Conservation (phyloP, 2,888 invertebrate species). For the Desoria tigrina region DNA sequence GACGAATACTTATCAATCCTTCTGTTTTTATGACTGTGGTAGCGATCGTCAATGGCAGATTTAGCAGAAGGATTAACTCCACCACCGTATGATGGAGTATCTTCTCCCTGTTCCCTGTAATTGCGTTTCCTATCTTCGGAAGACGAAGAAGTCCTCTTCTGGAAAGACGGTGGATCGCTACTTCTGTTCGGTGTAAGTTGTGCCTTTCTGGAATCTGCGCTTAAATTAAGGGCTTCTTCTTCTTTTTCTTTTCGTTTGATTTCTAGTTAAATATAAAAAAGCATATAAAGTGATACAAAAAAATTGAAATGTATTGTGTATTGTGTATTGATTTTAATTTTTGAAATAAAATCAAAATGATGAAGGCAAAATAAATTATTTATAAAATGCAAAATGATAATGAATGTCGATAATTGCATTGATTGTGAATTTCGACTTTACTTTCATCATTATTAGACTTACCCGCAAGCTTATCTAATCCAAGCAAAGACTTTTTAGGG, state of each 20-base stretch:
- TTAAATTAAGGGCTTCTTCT: slow-evolving; percentile 48
- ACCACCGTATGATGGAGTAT: slow-evolving; percentile 92
- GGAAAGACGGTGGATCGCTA: slow-evolving; percentile 30
- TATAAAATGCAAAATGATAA: too few relatives aligned
- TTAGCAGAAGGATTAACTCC: slow-evolving; percentile 81
- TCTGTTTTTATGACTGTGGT: slow-evolving; percentile 62
- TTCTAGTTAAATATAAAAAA: too few relatives aligned
- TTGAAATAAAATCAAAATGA: too few relatives aligned
- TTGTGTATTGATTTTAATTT: neutral
- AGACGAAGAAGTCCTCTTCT: slow-evolving; percentile 19
- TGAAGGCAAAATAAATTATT: too few relatives aligned
- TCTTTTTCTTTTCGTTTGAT: slow-evolving; percentile 56
- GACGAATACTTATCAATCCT: slow-evolving; percentile 73
- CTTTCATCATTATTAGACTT: too few relatives aligned
- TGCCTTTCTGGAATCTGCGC: slow-evolving; percentile 54
- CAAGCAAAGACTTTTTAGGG: slow-evolving; percentile 72
- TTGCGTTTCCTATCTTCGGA: slow-evolving; percentile 59
- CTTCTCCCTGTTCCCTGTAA: slow-evolving; percentile 76
- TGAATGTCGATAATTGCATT: too few relatives aligned
- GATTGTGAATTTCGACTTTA: too few relatives aligned
- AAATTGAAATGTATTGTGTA: too few relatives aligned
- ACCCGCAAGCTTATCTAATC: slow-evolving; percentile 80
- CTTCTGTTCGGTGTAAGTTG: slow-evolving; percentile 47
- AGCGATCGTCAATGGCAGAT: slow-evolving; percentile 70
- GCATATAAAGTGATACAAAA: too few relatives aligned